Evolutionary conservation across 2,888 invertebrate genomes (phyloP), one percentile per base, ranked within the genome.

Genomic region (Lycocerus yunnanus): DNA sequence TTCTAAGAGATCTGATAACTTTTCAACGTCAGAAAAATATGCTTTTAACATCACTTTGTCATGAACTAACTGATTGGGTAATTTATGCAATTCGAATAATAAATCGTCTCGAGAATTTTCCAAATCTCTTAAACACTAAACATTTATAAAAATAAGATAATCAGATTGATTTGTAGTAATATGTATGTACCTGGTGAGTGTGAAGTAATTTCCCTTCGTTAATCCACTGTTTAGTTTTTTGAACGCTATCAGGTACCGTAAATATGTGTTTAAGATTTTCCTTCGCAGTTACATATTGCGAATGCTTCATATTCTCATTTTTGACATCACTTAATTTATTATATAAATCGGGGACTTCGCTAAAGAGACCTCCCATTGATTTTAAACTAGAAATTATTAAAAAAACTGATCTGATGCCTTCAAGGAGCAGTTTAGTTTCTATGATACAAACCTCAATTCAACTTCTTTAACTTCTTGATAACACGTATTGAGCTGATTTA

Each of bases 251-350:
- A 10, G 97, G 98, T 0, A 99, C 97, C 63, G 97, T 98, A 83
- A 99, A 98, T 78, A 99, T 98, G 84, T 99, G 98, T 85, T 98
- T 98, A 21, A 99, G 89, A 85, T 99, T 99, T 84, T 99, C 98
- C 90, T 97, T 97, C 0, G 99, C 99, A 1, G 98, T 98, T 1
- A 97, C 97, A 87, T 98, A 97, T 85, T 98, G 99, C 0, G 98
- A 98, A 87, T 99, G 97, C 15, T 94, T 92, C 80, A 95, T 94
- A 85, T 98, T 98, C 86, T 99, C 98, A 79, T 96, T 95, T 20
- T 96, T 90, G 0, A 99, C 95, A 63, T 93, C 92, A 84, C 94
- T 94, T 24, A 99, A 88, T 59, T 94, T 93, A 27, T 93, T 92
- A 74, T 93, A 94, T 5, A 98, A 88, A 8, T 92, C 92, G 0